Evolutionary conservation across 1,140 invertebrate species (phyloP), one percentile per base, ranked within the genome.

Genomic region (Dolichoris vasculosae): DNA sequence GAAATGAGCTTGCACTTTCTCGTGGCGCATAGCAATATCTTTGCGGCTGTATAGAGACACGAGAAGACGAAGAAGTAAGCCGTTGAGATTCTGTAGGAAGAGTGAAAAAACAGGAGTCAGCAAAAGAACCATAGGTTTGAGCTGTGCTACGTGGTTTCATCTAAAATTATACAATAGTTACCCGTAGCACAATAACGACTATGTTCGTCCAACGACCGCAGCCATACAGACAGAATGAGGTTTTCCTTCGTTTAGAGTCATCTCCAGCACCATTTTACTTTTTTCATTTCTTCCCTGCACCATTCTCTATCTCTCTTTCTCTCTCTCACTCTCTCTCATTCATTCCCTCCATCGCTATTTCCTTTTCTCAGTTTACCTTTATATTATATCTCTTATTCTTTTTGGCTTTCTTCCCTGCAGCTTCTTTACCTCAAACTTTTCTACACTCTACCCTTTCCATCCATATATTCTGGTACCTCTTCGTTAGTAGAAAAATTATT

Each of bases 121-220:
- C n/a, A 59, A 43, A 80, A 67, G 38, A 26, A 32, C 26, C 78
- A 48, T 67, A 38, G 55, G 55, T 79, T 63, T 35, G 43, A 79
- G 35, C 51, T 20, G 35, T 8, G 48, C 79, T 51, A 73, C 81
- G 83, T 84, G 86, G 87, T 88, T 87, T 73, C 30, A 90, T 89
- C 88, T 78, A 82, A 85, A 89, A 87, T 87, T 88, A 88, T 87
- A 90, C 89, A 90, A 90, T 89, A 89, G 88, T 89, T 89, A 87
- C 82, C 84, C 71, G 63, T 46, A 26, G 63, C 84, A 89, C 88
- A 90, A 89, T 63, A 63, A 51, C 30, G 40, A 26, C 32, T 71
- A 26, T 6, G 69, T 40, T 90, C 82, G 89, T 84, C 71, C 85
- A 80, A 32, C 40, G 87, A 86, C 86, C 87, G 89, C 86, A 87